Evolutionary conservation across 2,888 invertebrate species (phyloP).

Genomic region (Callimorpha dominula): DNA sequence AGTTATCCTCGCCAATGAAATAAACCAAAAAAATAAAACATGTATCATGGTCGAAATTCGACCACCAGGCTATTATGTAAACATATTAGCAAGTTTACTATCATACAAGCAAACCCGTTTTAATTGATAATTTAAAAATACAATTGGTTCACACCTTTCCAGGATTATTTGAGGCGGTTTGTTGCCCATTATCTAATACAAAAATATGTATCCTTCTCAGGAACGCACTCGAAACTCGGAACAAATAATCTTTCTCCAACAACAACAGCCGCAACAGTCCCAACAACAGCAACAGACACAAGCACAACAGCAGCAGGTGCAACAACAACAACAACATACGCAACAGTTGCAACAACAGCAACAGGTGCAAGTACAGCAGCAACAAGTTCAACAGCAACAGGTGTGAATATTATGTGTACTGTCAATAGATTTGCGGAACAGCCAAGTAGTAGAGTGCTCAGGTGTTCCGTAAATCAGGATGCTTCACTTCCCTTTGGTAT

Average conservation of each 20-base stretch:
- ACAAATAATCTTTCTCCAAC: constrained; percentile 42
- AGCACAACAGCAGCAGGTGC: constrained; percentile 5
- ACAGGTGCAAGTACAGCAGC: constrained; percentile 49
- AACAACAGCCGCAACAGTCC: constrained; percentile 20
- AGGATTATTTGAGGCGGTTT: neutral
- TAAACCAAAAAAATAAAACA: no score
- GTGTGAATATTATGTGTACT: constrained; percentile 42
- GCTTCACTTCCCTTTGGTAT: neutral
- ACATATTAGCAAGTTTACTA: no score
- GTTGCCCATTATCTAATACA: neutral
- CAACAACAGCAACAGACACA: constrained; percentile 24
- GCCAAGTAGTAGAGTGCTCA: neutral
- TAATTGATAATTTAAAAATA: no score
- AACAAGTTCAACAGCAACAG: constrained; percentile 55
- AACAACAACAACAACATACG: constrained; percentile 18
- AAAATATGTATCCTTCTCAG: constrained; percentile 17
- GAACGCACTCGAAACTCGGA: constrained; percentile 36
- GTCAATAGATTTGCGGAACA: neutral
- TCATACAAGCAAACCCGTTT: no score
- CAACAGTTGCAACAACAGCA: constrained; percentile 41
- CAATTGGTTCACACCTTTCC: no score
- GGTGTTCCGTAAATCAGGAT: neutral
- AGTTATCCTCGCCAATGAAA: no score
- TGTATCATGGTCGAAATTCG: no score
- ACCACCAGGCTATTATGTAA: no score